Evolutionary conservation across 2,888 invertebrate species (phyloP), one percentile per base, ranked within the genome.

Genomic region (Chironomus riparius): DNA sequence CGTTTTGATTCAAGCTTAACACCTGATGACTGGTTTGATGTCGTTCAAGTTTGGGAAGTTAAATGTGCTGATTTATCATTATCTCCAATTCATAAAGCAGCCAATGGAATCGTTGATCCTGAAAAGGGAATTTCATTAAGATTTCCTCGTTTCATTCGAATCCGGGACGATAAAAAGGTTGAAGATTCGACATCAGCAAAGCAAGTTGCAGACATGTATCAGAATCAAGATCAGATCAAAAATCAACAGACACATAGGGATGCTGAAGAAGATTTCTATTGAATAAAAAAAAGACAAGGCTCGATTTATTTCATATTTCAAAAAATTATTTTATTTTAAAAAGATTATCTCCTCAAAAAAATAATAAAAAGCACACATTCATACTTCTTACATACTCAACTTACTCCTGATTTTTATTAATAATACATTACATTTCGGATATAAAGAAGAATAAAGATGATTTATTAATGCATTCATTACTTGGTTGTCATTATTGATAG

Each of bases 21-120:
- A 80, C 92, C 97, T 1, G 97, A 97, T 86, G 92, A 90, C 81
- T 97, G 97, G 97, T 91, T 97, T 82, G 89, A 90, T 78, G 88
- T 95, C 3, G 89, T 89, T 15, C 88, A 91, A 83, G 97, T 99
- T 77, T 97, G 97, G 96, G 98, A 98, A 87, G 89, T 98, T 76
- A 96, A 97, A 83, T 96, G 97, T 83, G 98, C 98, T 0, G 98
- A 99, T 87, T 87, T 99, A 77, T 98, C 98, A 5, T 88, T 99
- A 70, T 98, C 98, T 47, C 98, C 99, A 15, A 90, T 92, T 71
- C 97, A 99, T 84, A 88, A 88, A 82, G 98, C 98, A 70, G 98
- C 92, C 0, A 83, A 89, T 68, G 95, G 94, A 71, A 90, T 94
- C 81, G 93, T 94, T 65, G 95, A 97, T 85, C 88, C 91, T 0